phyloP scores from a whole-genome alignment of 1,140 invertebrate species.

The Odontomachus brunneus region DNA sequence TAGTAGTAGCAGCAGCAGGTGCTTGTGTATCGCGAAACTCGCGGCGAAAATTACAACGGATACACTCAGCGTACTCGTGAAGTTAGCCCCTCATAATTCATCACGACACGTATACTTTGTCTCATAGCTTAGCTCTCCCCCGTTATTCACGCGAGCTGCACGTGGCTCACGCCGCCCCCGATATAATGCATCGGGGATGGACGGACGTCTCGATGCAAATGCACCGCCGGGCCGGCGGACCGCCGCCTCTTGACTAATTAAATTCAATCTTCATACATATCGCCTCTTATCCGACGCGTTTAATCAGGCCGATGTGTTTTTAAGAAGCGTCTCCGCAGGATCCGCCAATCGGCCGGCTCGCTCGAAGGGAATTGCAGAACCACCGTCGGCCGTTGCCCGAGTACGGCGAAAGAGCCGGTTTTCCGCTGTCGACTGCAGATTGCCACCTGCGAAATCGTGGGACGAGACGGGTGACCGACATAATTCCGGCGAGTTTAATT shows the following conservation, averaged over 20 bases:
- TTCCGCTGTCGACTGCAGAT: slow-evolving; percentile 16
- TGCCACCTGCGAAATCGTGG: slow-evolving; percentile 12
- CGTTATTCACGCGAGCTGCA: slow-evolving; percentile 49
- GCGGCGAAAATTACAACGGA: slow-evolving; percentile 41
- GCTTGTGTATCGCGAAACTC: slow-evolving; percentile 34
- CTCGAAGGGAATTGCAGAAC: slow-evolving; percentile 20
- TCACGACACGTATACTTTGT: slow-evolving; percentile 57
- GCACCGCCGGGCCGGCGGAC: neutral
- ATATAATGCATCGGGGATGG: slow-evolving; percentile 46
- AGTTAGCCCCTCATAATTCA: slow-evolving; percentile 59
- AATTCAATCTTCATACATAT: slow-evolving; percentile 61
- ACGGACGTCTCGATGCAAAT: slow-evolving; percentile 54
- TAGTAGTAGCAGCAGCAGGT: neutral
- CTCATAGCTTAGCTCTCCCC: slow-evolving; percentile 30
- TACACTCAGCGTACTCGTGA: slow-evolving; percentile 14
- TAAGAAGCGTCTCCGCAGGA: slow-evolving; percentile 20
- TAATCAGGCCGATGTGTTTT: slow-evolving; percentile 50
- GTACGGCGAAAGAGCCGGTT: slow-evolving; percentile 5
- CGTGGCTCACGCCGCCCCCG: slow-evolving; percentile 11
- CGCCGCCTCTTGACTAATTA: slow-evolving; percentile 43
- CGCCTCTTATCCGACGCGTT: slow-evolving; percentile 46
- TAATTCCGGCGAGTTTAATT: slow-evolving; percentile 26
- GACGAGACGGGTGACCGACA: neutral
- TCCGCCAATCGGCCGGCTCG: no score
- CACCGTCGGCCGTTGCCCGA: neutral